phyloP scores from a whole-genome alignment of 2,797 vertebrate genomes.

The Neosilurus hyrtlii region DNA sequence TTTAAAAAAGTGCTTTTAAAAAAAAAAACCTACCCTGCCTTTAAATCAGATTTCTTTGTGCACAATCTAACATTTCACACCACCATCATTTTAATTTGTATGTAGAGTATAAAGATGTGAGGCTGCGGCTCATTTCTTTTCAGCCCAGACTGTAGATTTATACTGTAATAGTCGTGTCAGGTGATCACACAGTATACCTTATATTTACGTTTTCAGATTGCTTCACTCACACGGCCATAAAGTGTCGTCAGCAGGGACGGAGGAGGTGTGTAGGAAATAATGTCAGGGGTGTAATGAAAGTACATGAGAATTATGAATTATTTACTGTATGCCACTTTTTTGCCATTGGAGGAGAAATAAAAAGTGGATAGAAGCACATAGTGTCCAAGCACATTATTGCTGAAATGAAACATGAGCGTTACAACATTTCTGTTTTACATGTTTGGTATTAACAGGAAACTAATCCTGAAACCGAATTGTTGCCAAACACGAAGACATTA shows the following conservation, averaged over 20 bases:
- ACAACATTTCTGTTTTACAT: background rate
- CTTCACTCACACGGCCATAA: background rate
- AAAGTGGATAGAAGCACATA: background rate
- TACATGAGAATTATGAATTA: background rate
- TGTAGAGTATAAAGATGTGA: background rate
- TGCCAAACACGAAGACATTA: background rate
- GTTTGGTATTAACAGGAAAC: background rate
- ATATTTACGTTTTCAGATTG: background rate
- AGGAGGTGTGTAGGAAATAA: background rate
- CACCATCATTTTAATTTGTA: background rate
- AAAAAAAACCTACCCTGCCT: too few relatives aligned
- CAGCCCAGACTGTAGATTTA: background rate
- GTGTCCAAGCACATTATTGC: background rate
- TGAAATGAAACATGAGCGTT: background rate
- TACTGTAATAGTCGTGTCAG: background rate
- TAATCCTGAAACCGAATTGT: background rate
- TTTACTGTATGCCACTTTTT: background rate
- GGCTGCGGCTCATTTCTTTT: background rate
- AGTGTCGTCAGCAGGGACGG: background rate
- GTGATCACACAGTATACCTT: background rate
- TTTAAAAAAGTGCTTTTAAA: too few relatives aligned
- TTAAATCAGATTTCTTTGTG: background rate
- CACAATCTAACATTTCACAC: background rate
- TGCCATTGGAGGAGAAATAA: background rate
- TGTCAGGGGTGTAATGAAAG: background rate